A percentile compares a stretch with the other conserved stretches of the same genome.
Evolutionary conservation across 2,797 vertebrate species (phyloP).

Genomic region (Lacerta viridis): DNA sequence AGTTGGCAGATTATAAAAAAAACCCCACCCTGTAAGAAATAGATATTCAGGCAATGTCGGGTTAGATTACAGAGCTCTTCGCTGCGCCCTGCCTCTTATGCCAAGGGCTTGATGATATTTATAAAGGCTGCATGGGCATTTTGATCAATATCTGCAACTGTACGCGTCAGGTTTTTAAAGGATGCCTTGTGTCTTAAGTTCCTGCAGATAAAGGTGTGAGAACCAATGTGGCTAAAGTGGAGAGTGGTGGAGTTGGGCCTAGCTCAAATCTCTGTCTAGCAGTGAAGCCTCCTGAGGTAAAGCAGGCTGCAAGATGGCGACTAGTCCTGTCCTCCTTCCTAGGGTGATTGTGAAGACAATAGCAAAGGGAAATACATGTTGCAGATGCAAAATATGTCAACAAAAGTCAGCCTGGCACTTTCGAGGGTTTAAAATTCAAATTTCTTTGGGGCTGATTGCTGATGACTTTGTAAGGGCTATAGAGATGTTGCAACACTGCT

Average conservation of each 20-base stretch:
- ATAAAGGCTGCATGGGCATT: neutral
- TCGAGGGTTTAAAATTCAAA: neutral
- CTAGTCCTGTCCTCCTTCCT: too few relatives aligned
- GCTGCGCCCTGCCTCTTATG: neutral
- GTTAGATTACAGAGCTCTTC: slow-evolving; percentile 2
- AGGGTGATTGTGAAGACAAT: neutral
- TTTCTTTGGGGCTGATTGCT: neutral
- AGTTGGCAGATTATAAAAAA: neutral
- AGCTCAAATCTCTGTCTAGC: neutral
- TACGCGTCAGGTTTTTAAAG: neutral
- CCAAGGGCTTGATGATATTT: neutral
- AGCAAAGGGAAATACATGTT: neutral
- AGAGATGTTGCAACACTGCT: neutral
- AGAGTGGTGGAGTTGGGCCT: neutral
- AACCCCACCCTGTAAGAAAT: neutral
- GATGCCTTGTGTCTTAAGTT: neutral
- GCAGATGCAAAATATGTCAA: neutral
- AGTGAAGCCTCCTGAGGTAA: neutral
- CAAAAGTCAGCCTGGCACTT: neutral
- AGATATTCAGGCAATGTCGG: neutral
- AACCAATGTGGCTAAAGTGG: neutral
- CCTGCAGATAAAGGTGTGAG: neutral
- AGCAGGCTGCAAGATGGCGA: neutral
- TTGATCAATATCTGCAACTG: neutral
- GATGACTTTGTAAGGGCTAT: neutral